Base-by-base conservation (phyloP, 2,113 vertebrate species). In the Psilopsiagon aurifrons region DNA sequence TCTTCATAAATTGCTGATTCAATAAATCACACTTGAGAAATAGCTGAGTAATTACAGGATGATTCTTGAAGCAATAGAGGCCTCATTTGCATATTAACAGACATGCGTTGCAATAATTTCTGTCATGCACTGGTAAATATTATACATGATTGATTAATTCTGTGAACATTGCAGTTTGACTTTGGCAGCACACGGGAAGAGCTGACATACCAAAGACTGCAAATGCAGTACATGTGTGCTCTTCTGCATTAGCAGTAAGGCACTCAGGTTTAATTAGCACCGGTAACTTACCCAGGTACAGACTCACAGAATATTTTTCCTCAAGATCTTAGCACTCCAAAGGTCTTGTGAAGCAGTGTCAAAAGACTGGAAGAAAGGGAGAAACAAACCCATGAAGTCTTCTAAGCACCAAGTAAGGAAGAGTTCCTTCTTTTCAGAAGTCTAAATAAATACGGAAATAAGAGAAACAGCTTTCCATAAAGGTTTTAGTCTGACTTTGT, bases 1-100 rank as follows among this genome's bases (percentile, higher is more conserved):
- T 98, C 94, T 95, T 97, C 59, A 80, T 91, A 97, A 98, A 97
- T 91, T 97, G 96, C 96, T 98, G 94, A 98, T 98, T 98, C 97
- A 97, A 98, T 97, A 97, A 97, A 97, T 98, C 97, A 97, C 64
- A 91, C 68, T 96, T 90, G 82, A 97, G 95, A 97, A 98, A 96
- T 79, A 98, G 94, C 84, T 97, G 91, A 98, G 94, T 97, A 98
- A 97, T 98, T 98, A 96, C 66, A 87, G 88, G 86, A 96, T 87
- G 87, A 96, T 88, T 91, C 94, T 86, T 94, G 73, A 96, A 97
- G 94, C 71, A 78, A 83, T 82, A 80, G 54, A 78, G 83, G 77
- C 59, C 52, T 97, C 87, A 97, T 97, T 97, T 98, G 82, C 96
- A 97, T 97, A 95, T 91, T 96, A 98, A 97, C 92, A 96, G 94